phyloP scores from a whole-genome alignment of 2,888 invertebrate genomes.

The Gnatocerus cornutus region DNA sequence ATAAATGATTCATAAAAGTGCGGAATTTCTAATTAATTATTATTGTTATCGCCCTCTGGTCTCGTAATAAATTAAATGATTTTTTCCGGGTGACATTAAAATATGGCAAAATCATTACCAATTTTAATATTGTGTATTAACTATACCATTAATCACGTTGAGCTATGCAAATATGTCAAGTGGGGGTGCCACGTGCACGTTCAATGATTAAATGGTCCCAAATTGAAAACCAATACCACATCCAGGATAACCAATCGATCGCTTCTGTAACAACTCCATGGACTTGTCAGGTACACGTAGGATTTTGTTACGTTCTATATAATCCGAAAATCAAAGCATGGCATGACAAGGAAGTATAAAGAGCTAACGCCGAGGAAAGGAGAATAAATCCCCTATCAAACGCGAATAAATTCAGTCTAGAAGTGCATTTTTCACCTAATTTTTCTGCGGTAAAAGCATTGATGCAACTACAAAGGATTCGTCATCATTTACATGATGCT shows the following conservation, averaged over 20 bases:
- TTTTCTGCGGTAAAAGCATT: constrained; percentile 11
- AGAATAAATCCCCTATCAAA: constrained; percentile 35
- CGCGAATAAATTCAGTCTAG: constrained; percentile 21
- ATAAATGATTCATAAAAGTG: constrained; percentile 33
- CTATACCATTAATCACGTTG: constrained; percentile 59
- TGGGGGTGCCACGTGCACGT: constrained; percentile 56
- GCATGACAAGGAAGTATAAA: constrained; percentile 40
- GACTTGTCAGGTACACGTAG: constrained; percentile 42
- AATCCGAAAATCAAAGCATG: constrained; percentile 43
- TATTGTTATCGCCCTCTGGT: constrained; percentile 39
- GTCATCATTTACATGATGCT: constrained; percentile 36
- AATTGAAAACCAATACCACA: constrained; percentile 63
- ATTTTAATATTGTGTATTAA: constrained; percentile 59
- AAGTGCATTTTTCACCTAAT: constrained; percentile 9
- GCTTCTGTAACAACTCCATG: constrained; percentile 36
- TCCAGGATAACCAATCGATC: constrained; percentile 39
- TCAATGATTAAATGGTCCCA: constrained; percentile 61
- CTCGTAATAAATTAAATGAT: constrained; percentile 33
- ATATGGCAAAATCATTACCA: constrained; percentile 56
- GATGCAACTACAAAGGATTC: constrained; percentile 36
- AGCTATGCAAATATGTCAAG: constrained; percentile 54
- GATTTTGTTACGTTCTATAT: constrained; percentile 34
- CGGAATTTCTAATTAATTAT: constrained; percentile 36
- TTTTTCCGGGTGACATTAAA: constrained; percentile 50
- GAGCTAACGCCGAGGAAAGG: constrained; percentile 10